phyloP scores from a whole-genome alignment of 1,140 invertebrate genomes.

The Drosophila erecta region DNA sequence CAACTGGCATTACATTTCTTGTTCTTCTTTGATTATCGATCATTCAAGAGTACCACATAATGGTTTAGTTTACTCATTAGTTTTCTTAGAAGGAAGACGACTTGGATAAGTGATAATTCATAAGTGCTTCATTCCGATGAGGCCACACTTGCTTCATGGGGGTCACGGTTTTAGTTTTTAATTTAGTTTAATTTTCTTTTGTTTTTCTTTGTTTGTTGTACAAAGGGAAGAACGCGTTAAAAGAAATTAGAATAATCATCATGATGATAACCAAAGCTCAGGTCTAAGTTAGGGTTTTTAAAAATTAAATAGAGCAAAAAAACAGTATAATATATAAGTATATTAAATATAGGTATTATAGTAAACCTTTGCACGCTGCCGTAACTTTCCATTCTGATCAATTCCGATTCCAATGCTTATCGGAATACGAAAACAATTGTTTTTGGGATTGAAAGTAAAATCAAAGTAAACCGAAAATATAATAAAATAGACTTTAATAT shows the following conservation, averaged over 20 bases:
- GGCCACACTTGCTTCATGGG: slow-evolving; percentile 26
- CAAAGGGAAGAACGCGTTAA: slow-evolving; percentile 62
- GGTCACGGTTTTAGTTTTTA: slow-evolving; percentile 16
- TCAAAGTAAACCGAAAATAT: slow-evolving; percentile 28
- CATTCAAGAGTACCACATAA: slow-evolving; percentile 18
- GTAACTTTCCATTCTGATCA: slow-evolving; percentile 18
- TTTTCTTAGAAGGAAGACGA: slow-evolving; percentile 52
- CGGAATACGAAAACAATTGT: slow-evolving; percentile 19
- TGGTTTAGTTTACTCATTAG: slow-evolving; percentile 16
- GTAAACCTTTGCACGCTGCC: slow-evolving; percentile 45
- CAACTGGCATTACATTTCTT: slow-evolving; percentile 66
- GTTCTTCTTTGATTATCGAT: slow-evolving; percentile 32
- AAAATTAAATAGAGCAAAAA: slow-evolving; percentile 46
- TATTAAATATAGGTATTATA: slow-evolving; percentile 27
- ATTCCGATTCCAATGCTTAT: no score
- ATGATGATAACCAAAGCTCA: slow-evolving; percentile 51
- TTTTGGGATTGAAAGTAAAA: slow-evolving; percentile 24
- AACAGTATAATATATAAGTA: slow-evolving; percentile 24
- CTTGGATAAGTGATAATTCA: slow-evolving; percentile 21
- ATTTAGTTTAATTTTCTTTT: not conserved
- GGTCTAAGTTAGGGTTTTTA: slow-evolving; percentile 24
- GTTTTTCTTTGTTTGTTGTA: slow-evolving; percentile 48
- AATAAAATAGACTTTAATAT: slow-evolving; percentile 58
- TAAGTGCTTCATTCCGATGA: slow-evolving; percentile 32
- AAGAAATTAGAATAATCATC: slow-evolving; percentile 17